Conservation (phyloP, 2,888 invertebrate species). For the Cryptocephalus moraei region DNA sequence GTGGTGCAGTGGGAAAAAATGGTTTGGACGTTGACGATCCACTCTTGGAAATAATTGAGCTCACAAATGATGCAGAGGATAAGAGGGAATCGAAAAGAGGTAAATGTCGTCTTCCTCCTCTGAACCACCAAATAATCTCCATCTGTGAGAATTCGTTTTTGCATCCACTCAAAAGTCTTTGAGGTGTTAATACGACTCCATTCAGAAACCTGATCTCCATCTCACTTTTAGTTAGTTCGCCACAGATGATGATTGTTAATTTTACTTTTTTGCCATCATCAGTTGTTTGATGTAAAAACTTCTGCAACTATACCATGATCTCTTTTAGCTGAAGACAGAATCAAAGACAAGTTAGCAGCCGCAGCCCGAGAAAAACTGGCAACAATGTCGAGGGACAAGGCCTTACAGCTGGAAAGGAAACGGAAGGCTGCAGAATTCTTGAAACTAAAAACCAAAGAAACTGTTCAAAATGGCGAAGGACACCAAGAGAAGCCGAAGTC, state of each 20-base stretch:
- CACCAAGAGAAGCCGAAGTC: slow-evolving; percentile 5
- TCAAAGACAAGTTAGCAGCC: slow-evolving; percentile 47
- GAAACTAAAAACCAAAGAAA: slow-evolving; percentile 33
- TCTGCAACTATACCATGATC: background rate
- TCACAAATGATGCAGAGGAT: slow-evolving; percentile 42
- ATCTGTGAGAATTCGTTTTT: too few relatives aligned
- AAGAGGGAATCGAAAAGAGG: slow-evolving; percentile 34
- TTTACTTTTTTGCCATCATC: too few relatives aligned
- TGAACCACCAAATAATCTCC: too few relatives aligned
- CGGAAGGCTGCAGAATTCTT: slow-evolving; percentile 72
- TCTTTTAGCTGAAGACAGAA: slow-evolving; percentile 43
- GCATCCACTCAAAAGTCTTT: too few relatives aligned
- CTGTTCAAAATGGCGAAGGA: background rate
- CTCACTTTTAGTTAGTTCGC: too few relatives aligned
- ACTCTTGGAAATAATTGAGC: slow-evolving; percentile 46
- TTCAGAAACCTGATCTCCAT: too few relatives aligned
- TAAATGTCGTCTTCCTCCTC: slow-evolving; percentile 4
- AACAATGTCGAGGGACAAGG: slow-evolving; percentile 41
- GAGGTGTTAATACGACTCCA: too few relatives aligned
- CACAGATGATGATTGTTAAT: too few relatives aligned
- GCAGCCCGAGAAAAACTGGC: slow-evolving; percentile 49
- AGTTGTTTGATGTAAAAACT: background rate
- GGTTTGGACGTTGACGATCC: slow-evolving; percentile 35
- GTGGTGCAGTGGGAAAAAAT: slow-evolving; percentile 6
- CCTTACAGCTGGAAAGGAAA: slow-evolving; percentile 61